Base-by-base conservation (phyloP, 2,797 vertebrate genomes). In the Lophotriccus pileatus region DNA sequence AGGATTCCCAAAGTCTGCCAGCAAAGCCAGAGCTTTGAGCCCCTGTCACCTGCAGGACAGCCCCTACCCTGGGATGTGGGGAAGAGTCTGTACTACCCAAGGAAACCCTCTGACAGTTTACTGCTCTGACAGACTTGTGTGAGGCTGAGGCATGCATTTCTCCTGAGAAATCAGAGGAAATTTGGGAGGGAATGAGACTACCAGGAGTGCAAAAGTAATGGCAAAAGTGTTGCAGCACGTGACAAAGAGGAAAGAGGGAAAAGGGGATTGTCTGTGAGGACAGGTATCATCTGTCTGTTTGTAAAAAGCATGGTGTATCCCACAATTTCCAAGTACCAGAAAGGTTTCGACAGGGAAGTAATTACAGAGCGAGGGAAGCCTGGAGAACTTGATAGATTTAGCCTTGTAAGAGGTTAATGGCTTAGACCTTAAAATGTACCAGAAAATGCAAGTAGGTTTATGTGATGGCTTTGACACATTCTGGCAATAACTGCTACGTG, bases 391-490 rank as follows among this genome's bases (percentile, higher is more conserved):
- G 0, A 12, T 43, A 74, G 52, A 82, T 84, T 89, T 69, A 53
- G 73, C 58, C 36, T 69, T 62, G 43, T 41, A 84, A 60, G 73
- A 85, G 49, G 76, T 94, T 92, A 91, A 86, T 62, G 15, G 47
- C 52, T 85, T 88, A 81, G 76, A 79, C 79, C 59, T 91, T 88
- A 76, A 94, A 92, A 94, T n/a, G 34, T 76, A 85, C 34, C 43
- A 84, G 87, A 90, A 94, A 91, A 84, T 44, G 24, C 75, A 83
- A 59, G 70, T 37, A 41, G 73, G 79, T 93, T 94, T 91, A 37
- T 62, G 58, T 62, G 56, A 72, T 58, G 39, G 37, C 73, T 94
- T 88, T 85, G 72, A 77, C 64, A 19, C 41, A 77, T 52, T 88
- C 82, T 84, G 79, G 69, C 58, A 62, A 68, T 75, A 69, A 86